Base-by-base conservation (phyloP, 1,140 invertebrate species). In the Papilio dardanus region DNA sequence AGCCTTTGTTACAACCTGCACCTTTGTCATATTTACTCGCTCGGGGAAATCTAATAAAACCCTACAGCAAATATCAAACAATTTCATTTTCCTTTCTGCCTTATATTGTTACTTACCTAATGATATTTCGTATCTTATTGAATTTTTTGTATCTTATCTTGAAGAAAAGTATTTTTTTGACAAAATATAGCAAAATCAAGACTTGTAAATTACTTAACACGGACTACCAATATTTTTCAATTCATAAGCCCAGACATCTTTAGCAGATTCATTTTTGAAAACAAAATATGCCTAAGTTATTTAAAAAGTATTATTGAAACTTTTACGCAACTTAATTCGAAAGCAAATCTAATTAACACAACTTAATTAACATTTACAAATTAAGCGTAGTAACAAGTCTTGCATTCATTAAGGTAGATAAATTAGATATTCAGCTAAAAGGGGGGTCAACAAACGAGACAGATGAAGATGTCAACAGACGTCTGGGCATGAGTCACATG, bases 391-490 rank as follows among this genome's bases (percentile, higher is more conserved):
- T 1, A 62, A 12, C 50, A 62, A 58, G 1, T 5, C 58, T 4
- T 0, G 30, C 8, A 67, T 31, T 30, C 4, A 67, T 30, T 67
- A 19, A 28, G n/a, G 3, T 33, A 30, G 14, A 19, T 35, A 67
- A 66, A 35, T 30, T 16, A 31, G 16, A 31, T 35, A 67, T n/a
- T 35, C 14, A 67, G 3, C 35, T n/a, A 40, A 2, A 69, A 28
- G 19, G 16, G 33, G 21, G 67, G 67, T 69, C 7, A 69, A 69
- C 8, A 69, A 69, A 33, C 67, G 35, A 35, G 66, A 40, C 67
- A 10, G 21, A 12, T 40, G 19, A 19, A 12, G 67, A 69, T 33
- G 67, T 69, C 67, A 69, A 69, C 8, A 40, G 33, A 14, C 19
- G 67, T 33, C 67, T 35, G 33, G 19, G 16, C 31, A n/a, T 33